Evolutionary conservation across 1,140 invertebrate genomes (phyloP), one percentile per base, ranked within the genome.

Genomic region (Trypoxylus dichotomus): DNA sequence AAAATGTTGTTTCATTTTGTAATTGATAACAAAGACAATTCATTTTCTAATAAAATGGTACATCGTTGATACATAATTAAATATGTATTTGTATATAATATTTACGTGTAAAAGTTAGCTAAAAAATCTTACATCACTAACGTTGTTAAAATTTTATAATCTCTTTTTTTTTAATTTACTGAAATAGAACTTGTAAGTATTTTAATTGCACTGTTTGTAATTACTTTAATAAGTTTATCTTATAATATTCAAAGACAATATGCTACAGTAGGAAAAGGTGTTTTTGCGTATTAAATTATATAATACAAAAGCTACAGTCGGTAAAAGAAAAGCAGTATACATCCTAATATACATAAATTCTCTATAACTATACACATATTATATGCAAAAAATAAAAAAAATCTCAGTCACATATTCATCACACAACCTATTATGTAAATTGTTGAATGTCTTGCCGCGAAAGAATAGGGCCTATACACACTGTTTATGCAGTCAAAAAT

Each of bases 251-350:
- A 63, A 63, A 63, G 60, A 63, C 60, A 27, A 63, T 63, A 63
- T 63, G 21, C 19, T 63, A 63, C 60, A 63, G 21, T 63, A 63
- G 60, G 24, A 63, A 63, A 63, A 21, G 21, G 21, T 58, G 21
- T n/a, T 24, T 63, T 63, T 63, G 60, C 60, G 60, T 63, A 63
- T 63, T 63, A 63, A 63, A 63, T 63, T 63, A 63, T 63, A 63
- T 63, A 63, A 63, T 63, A 63, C 60, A 63, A 63, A 63, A 63
- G 60, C 60, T 63, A 27, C 19, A 63, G 25, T 63, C 60, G 25
- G 60, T 63, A 63, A 63, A 63, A 63, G 21, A 27, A 63, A 63
- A 63, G 60, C 60, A 63, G 25, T 24, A 27, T 63, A 25, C 60
- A 47, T 47, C 13, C 43, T 47, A 47, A 15, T 47, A 47, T 47